Base-by-base conservation (phyloP, 2,113 vertebrate species). In the Misgurnus anguillicaudatus region DNA sequence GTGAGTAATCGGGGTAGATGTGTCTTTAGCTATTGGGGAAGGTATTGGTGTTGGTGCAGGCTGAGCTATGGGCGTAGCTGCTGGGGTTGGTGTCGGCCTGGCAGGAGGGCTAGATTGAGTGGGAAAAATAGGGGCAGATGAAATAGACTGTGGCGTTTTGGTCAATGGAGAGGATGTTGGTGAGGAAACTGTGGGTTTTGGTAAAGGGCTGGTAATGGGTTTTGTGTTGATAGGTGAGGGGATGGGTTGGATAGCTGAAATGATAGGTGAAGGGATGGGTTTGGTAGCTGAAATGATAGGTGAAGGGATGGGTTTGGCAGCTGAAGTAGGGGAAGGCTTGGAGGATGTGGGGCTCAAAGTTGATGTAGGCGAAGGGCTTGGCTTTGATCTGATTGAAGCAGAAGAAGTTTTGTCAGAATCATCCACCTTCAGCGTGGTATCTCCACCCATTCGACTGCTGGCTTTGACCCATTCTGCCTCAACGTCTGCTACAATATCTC, bases 401-500 rank as follows among this genome's bases (percentile, higher is more conserved):
- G 79, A 81, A 19, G 83, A 81, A 31, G 85, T 13, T 1, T 67
- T 77, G 51, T 84, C 80, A 10, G 87, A 83, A n/a, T 60, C 75
- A 39, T 48, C 55, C 19, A 79, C 82, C 84, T 92, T 90, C 79
- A 89, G 84, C 11, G 90, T 82, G 41, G 89, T 87, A 81, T 88
- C 92, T 0, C 89, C 85, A 69, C 90, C 77, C 89, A 91, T 72
- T 86, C 76, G 78, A 92, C 90, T 87, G 89, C 93, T 91, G 91
- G 94, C 84, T 94, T 96, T 92, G 86, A 95, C 75, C 90, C 95
- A 92, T 80, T 92, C 91, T 10, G 91, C 91, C 82, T 93, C 90
- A 72, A 92, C 88, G 87, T 98, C 96, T 51, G 96, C 96, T 91
- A 97, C 95, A 91, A 98, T 95, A 91, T 98, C 96, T 85, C 95